These are phyloP conservation scores for Xylota sylvarum DNA, from an alignment of 2,888 invertebrate genomes.

Conservation along the genomic window DNA sequence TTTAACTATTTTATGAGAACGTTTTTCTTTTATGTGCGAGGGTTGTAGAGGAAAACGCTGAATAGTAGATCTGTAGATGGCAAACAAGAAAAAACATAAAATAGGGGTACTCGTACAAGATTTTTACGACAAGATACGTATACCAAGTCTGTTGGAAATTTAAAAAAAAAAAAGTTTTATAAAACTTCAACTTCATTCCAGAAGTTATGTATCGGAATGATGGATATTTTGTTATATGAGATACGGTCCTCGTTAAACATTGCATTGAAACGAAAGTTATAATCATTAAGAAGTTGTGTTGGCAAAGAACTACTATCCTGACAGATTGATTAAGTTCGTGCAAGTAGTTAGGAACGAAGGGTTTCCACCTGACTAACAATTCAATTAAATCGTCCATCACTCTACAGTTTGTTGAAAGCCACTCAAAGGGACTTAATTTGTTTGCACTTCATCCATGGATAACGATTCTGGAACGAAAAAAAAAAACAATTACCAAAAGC, in stretches of 20 bases:
- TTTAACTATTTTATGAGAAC: slow-evolving; percentile 62
- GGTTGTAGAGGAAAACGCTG: slow-evolving; percentile 8
- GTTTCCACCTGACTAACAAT: not conserved
- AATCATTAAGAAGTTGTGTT: slow-evolving; percentile 30
- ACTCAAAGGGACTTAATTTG: not conserved
- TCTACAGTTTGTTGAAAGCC: not conserved
- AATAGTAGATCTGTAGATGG: slow-evolving; percentile 17
- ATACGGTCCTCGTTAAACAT: slow-evolving; percentile 13
- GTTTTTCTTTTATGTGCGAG: slow-evolving; percentile 38
- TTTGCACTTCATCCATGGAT: not conserved
- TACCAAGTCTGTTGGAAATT: slow-evolving; percentile 36
- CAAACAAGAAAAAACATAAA: slow-evolving; percentile 14
- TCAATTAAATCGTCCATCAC: too few species aligned
- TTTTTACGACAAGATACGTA: slow-evolving; percentile 39
- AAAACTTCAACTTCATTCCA: slow-evolving; percentile 28
- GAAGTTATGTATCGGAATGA: slow-evolving; percentile 26
- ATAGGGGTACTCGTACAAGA: slow-evolving; percentile 5
- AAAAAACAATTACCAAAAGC: not conserved
- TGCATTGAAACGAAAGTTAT: slow-evolving; percentile 49
- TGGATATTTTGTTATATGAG: not conserved
- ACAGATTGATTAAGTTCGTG: not conserved
- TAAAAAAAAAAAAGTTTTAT: slow-evolving; percentile 20
- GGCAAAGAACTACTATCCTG: not conserved
- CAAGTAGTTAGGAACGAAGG: not conserved
- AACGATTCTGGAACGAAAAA: not conserved